Conservation (phyloP, 1,140 invertebrate species). For the Leucophenga varia region DNA sequence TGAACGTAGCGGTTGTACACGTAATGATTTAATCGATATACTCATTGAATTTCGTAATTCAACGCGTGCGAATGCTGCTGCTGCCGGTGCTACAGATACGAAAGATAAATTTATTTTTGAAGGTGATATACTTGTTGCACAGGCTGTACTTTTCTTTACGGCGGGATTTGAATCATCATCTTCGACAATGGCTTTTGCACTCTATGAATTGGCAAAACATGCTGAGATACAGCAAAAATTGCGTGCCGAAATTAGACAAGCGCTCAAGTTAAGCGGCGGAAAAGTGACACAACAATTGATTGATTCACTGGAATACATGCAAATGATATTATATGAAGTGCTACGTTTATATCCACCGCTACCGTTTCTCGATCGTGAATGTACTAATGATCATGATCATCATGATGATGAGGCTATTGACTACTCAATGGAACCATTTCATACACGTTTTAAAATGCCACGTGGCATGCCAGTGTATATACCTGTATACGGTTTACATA, state of each 20-base stretch:
- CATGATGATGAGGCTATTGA: conserved; percentile 8
- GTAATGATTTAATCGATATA: conserved; percentile 58
- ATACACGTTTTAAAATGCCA: conserved; percentile 30
- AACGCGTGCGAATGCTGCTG: conserved; percentile 28
- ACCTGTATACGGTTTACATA: conserved; percentile 45
- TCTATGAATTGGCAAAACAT: conserved; percentile 60
- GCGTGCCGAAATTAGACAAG: conserved; percentile 53
- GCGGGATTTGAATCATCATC: conserved; percentile 62
- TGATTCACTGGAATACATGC: conserved; percentile 56
- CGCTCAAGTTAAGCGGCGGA: conserved; percentile 49
- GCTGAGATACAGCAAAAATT: conserved; percentile 56
- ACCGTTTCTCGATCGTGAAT: conserved; percentile 60
- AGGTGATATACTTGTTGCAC: conserved; percentile 60
- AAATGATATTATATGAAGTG: conserved; percentile 58
- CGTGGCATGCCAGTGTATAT: conserved; percentile 45
- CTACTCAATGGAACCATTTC: conserved; percentile 36
- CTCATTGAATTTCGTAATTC: conserved; percentile 41
- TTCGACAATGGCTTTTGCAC: conserved; percentile 55
- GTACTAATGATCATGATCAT: conserved; percentile 48
- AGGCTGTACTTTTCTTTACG: conserved; percentile 67
- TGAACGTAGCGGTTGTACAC: conserved; percentile 28
- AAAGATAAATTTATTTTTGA: conserved; percentile 35
- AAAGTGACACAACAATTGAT: conserved; percentile 55
- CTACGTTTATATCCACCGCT: conserved; percentile 63
- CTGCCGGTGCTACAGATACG: conserved; percentile 9